Base-by-base conservation (phyloP, 2,888 invertebrate species). In the Rhagonycha fulva region DNA sequence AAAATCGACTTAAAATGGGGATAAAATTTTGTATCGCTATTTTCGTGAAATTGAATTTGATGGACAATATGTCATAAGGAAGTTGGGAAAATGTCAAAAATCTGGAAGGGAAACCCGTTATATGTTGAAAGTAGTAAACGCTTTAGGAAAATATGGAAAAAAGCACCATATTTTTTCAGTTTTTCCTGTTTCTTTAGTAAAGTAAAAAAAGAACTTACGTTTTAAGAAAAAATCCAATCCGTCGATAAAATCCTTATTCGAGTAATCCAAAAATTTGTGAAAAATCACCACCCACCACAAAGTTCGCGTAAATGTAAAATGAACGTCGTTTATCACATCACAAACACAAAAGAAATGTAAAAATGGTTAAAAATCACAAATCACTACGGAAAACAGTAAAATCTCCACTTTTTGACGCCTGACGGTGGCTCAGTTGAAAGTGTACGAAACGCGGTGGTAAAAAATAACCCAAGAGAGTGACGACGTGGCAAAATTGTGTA, bases 401-500 rank as follows among this genome's bases (percentile, higher is more conserved):
- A 47, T 47, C n/a, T 47, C 9, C 47, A 47, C 47, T 47, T 47
- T 47, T 47, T n/a, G 47, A 47, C 47, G 47, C 47, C 47, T 47
- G 47, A 47, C 47, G 47, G 47, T 47, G 47, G 47, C 47, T 47
- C 47, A 47, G n/a, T 47, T 47, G 47, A 7, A 47, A 47, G 47
- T 47, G 47, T 47, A 47, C 47, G 47, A 47, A 47, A 47, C 47
- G 12, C 47, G 47, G 47, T 12, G n/a, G 47, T 47, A 47, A 47
- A 47, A 47, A 47, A 47, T 47, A 47, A 47, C n/a, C 47, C 47
- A 47, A 47, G 47, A 47, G n/a, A n/a, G 47, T 47, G 47, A 80
- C 83, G 81, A 83, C 83, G 83, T 83, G 83, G 84, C 84, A 84
- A 77, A 75, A 68, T 75, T 78, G 72, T 80, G 63, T 66, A 66